Base-by-base conservation (phyloP, 2,888 invertebrate species). In the Melieria picta region DNA sequence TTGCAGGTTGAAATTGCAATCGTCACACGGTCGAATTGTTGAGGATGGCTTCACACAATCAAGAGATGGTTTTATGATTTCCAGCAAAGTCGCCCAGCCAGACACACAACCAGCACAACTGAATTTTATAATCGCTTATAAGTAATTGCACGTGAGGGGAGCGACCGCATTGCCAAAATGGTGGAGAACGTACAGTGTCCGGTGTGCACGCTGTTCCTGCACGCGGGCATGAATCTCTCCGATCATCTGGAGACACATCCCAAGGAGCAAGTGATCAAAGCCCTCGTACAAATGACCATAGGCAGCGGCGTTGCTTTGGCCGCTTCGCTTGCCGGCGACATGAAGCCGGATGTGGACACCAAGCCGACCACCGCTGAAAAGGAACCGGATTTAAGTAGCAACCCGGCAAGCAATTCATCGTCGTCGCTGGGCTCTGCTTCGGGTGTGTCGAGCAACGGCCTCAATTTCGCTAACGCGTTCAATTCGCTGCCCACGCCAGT, bases 261-360 rank as follows among this genome's bases (percentile, higher is more conserved):
- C 57, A 95, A 95, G 86, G 94, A 94, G 80, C 94, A 94, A 87
- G 94, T 95, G 65, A 95, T 95, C 79, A 93, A 92, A 84, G 95
- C 95, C 43, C 88, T 95, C 75, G 86, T 91, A 69, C 84, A 86
- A 76, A 80, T 86, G 82, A 84, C 84, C 55, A 82, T 84, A 68
- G 81, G 81, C 10, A 76, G 72, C 48, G 72, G 65, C n/a, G 77
- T 75, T 60, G 77, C 77, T 5, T 74, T 81, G 63, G 77, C 79
- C 58, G 77, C 79, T 58, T 62, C 73, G 9, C 30, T 30, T 30
- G 30, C 2, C 30, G 3, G 30, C 30, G 30, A 30, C 30, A 30
- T 30, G 30, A 30, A 30, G 30, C 30, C 30, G 3, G 30, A 30
- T 30, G 30, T 30, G 30, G 30, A 30, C 30, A 30, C 30, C 30